Conservation (phyloP, 1,140 invertebrate species). For the Tetragnatha versicolor region DNA sequence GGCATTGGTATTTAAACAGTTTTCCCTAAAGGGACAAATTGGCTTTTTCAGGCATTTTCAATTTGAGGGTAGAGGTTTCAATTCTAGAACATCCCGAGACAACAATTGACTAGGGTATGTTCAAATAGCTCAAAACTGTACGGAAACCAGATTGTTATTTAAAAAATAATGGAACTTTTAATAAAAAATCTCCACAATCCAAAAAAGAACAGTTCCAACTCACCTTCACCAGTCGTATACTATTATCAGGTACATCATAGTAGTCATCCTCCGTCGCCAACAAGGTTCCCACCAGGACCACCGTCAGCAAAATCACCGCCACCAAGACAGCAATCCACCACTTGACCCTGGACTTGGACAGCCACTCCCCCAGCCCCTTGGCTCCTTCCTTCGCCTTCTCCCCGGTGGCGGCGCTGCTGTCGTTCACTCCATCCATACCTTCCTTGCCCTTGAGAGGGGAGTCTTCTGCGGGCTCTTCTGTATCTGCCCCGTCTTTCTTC, state of each 20-base stretch:
- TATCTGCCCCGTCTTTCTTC: conserved; percentile 21
- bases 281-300: conserved; percentile 48
- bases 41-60: too few relatives aligned
- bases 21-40: too few relatives aligned
- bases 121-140: too few relatives aligned
- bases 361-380: conserved; percentile 49
- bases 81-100: too few relatives aligned
- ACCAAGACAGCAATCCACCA: conserved; percentile 55
- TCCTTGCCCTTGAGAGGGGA: conserved; percentile 42
- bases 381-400: conserved; percentile 45
- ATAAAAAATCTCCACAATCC: neutral
- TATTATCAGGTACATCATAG: conserved; percentile 31
- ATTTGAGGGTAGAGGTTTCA: too few relatives aligned
- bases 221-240: conserved; percentile 48
- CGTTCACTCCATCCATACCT: conserved; percentile 38
- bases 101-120: too few relatives aligned
- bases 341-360: conserved; percentile 54
- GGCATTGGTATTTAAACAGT: too few relatives aligned
- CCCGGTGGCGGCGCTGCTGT: neutral
- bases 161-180: neutral
- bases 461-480: conserved; percentile 52
- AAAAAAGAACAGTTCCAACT: neutral
- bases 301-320: conserved; percentile 36
- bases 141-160: too few relatives aligned
- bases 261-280: conserved; percentile 47